These are phyloP conservation scores for Glaucopsyche alexis DNA, from an alignment of 2,888 invertebrate species.

Conservation along the genomic window DNA sequence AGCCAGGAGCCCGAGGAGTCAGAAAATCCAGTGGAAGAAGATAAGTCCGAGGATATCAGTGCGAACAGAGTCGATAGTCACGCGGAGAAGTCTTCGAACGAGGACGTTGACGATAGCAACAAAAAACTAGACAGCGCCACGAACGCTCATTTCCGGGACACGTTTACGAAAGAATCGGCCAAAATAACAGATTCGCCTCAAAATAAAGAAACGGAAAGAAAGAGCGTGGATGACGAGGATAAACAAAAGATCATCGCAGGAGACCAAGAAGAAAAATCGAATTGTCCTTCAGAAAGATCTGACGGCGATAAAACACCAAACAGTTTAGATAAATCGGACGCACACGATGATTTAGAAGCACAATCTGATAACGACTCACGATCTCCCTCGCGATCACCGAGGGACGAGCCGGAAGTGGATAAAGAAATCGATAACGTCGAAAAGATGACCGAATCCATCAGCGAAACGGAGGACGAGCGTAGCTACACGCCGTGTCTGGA, in stretches of 20 bases:
- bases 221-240: background rate
- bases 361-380: slow-evolving; percentile 37
- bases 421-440: slow-evolving; percentile 40
- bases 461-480: slow-evolving; percentile 82
- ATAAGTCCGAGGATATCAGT: background rate
- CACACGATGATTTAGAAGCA: background rate
- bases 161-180: slow-evolving; percentile 13
- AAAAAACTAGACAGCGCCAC: background rate
- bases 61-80: slow-evolving; percentile 20
- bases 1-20: slow-evolving; percentile 35
- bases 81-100: background rate
- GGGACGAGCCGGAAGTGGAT: slow-evolving; percentile 55
- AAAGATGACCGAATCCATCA: slow-evolving; percentile 81
- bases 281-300: background rate
- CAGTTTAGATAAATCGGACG: background rate
- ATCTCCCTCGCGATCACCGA: slow-evolving; percentile 38
- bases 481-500: slow-evolving; percentile 87
- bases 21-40: slow-evolving; percentile 35
- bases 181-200: background rate
- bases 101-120: background rate
- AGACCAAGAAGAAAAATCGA: background rate
- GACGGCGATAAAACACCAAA: slow-evolving; percentile 1
- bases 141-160: slow-evolving; percentile 6
- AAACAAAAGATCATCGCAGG: background rate
- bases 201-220: background rate